A percentile compares a stretch with the other conserved stretches of the same genome.
Evolutionary conservation across 2,888 invertebrate genomes (phyloP).

Genomic region (Tribolium freemani): DNA sequence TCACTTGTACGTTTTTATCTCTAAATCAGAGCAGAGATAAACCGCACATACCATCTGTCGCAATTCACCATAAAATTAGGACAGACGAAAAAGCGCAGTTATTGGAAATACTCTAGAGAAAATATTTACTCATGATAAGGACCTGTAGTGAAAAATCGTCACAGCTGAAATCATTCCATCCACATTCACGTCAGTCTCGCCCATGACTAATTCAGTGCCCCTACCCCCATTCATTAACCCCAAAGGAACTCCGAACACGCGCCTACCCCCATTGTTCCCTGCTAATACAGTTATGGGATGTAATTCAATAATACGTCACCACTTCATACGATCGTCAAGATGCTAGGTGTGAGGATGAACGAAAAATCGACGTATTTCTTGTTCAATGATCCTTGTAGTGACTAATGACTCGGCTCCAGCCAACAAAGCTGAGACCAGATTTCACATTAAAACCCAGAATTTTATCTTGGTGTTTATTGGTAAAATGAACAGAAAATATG

Average conservation of each 20-base stretch:
- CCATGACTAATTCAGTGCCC: slow-evolving; percentile 35
- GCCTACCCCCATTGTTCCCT: slow-evolving; percentile 37
- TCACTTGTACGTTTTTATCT: slow-evolving; percentile 30
- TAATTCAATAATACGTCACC: slow-evolving; percentile 41
- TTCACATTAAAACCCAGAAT: neutral
- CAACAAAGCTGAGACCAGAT: neutral
- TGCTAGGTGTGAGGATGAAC: neutral
- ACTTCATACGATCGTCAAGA: slow-evolving; percentile 30
- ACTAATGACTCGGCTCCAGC: slow-evolving; percentile 21
- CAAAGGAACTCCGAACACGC: slow-evolving; percentile 41
- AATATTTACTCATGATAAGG: slow-evolving; percentile 22
- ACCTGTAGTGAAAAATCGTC: slow-evolving; percentile 14
- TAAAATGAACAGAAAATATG: neutral
- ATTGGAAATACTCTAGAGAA: slow-evolving; percentile 20
- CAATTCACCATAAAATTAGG: slow-evolving; percentile 9
- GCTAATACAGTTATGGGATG: slow-evolving; percentile 39
- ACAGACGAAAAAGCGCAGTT: neutral
- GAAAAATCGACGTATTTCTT: slow-evolving; percentile 24
- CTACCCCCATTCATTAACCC: slow-evolving; percentile 39
- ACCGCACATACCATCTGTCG: slow-evolving; percentile 26
- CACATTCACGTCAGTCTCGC: slow-evolving; percentile 26
- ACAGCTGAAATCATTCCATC: slow-evolving; percentile 14
- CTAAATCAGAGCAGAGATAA: slow-evolving; percentile 26
- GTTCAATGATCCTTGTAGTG: slow-evolving; percentile 32
- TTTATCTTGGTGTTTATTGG: too few species aligned